Percentiles rank a stretch among this genome's conserved stretches.
Conservation (phyloP, 2,888 invertebrate species). For the Marasmarcha lunaedactyla region DNA sequence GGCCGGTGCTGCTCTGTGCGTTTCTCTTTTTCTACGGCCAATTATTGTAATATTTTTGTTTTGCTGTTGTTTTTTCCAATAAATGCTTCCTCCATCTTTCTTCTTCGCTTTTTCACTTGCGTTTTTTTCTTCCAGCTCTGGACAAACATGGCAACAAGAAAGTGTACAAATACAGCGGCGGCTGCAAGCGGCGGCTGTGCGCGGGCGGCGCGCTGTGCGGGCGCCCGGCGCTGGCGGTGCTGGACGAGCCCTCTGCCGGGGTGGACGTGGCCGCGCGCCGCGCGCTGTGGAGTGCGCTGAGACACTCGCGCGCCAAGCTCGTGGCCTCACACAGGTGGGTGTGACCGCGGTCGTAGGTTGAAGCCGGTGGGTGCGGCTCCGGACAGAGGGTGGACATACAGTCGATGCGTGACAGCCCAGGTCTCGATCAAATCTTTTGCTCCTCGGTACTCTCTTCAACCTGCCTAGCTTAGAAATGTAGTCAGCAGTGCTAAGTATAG, state of each 20-base stretch:
- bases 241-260: conserved; percentile 81
- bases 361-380: background rate
- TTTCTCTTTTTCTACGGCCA: no score
- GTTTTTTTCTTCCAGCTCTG: conserved; percentile 16
- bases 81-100: no score
- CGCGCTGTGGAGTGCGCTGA: conserved; percentile 74
- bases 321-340: conserved; percentile 77
- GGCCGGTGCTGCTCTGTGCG: no score
- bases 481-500: no score
- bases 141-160: conserved; percentile 15
- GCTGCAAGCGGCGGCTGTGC: conserved; percentile 74
- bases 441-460: no score
- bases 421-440: no score
- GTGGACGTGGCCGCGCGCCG: conserved; percentile 76
- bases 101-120: no score
- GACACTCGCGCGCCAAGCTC: conserved; percentile 66
- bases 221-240: conserved; percentile 68
- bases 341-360: no score
- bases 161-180: conserved; percentile 72
- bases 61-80: no score
- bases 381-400: conserved; percentile 4
- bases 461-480: no score
- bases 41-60: no score
- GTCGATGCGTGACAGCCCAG: no score
- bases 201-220: conserved; percentile 21